A percentile compares a stretch with the other conserved stretches of the same genome.
Conservation (phyloP, 1,140 invertebrate species). For the Trypoxylus dichotomus region DNA sequence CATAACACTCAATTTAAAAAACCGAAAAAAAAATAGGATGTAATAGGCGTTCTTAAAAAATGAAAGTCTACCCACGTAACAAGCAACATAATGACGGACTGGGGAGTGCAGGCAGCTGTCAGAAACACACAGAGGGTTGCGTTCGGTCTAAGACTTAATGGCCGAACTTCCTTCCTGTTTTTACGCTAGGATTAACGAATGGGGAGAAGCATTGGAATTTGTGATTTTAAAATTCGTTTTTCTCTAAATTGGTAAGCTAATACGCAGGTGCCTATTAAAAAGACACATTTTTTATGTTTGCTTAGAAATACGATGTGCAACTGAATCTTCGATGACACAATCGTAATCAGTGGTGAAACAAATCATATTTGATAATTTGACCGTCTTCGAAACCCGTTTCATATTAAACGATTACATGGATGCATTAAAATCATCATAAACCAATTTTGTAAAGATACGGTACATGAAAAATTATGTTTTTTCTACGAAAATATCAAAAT, state of each 20-base stretch:
- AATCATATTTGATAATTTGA: too few species aligned
- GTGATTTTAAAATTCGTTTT: background rate
- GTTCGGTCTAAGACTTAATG: background rate
- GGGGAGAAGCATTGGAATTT: background rate
- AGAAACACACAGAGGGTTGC: constrained; percentile 11
- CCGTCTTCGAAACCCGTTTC: too few species aligned
- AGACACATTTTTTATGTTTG: too few species aligned
- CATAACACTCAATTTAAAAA: constrained; percentile 20
- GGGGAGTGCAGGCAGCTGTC: constrained; percentile 3
- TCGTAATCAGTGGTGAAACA: too few species aligned
- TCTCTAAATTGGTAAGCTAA: background rate
- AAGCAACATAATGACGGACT: constrained; percentile 4
- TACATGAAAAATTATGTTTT: too few species aligned
- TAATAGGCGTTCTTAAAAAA: constrained; percentile 20
- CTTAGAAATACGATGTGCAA: too few species aligned
- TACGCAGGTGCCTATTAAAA: too few species aligned
- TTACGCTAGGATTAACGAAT: background rate
- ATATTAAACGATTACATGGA: too few species aligned
- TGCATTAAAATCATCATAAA: too few species aligned
- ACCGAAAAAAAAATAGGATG: background rate
- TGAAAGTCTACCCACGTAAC: background rate
- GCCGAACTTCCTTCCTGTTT: constrained; percentile 11
- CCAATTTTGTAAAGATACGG: too few species aligned
- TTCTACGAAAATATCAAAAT: too few species aligned
- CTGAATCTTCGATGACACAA: too few species aligned